Conservation (phyloP, 2,113 vertebrate species). For the Eulacestoma nigropectus region DNA sequence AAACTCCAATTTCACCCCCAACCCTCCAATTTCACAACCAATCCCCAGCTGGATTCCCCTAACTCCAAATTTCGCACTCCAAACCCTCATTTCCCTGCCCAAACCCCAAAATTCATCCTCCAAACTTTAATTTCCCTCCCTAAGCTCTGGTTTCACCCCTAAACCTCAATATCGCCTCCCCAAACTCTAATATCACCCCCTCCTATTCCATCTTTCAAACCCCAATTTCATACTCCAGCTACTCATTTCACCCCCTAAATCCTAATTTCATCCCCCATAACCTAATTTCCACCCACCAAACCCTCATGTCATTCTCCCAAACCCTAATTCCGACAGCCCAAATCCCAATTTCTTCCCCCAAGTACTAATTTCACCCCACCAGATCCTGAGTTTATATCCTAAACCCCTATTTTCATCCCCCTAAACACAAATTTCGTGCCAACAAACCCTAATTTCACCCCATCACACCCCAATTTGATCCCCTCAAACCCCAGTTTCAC, state of each 20-base stretch:
- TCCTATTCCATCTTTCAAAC: not conserved
- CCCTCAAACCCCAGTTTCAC: not conserved
- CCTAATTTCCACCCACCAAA: not conserved
- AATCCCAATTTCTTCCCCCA: not conserved
- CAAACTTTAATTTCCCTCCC: too few relatives aligned
- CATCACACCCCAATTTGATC: not conserved
- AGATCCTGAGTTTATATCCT: not conserved
- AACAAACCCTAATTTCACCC: not conserved
- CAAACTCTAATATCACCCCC: not conserved
- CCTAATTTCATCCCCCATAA: not conserved
- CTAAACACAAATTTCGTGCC: not conserved
- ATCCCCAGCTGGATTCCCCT: too few relatives aligned
- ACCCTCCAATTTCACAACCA: not conserved
- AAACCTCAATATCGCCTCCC: too few relatives aligned
- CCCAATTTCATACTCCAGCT: not conserved
- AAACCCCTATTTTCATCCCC: not conserved
- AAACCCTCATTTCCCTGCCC: not conserved
- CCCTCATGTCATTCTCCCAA: not conserved
- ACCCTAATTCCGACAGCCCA: too few relatives aligned
- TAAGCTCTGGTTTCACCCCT: rapidly evolving
- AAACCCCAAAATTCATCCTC: not conserved
- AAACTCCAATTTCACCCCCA: not conserved
- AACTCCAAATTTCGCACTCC: rapidly evolving
- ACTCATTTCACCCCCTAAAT: not conserved
- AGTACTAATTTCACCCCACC: not conserved